Conservation (phyloP, 2,888 invertebrate species). For the Phyllotreta cruciferae region DNA sequence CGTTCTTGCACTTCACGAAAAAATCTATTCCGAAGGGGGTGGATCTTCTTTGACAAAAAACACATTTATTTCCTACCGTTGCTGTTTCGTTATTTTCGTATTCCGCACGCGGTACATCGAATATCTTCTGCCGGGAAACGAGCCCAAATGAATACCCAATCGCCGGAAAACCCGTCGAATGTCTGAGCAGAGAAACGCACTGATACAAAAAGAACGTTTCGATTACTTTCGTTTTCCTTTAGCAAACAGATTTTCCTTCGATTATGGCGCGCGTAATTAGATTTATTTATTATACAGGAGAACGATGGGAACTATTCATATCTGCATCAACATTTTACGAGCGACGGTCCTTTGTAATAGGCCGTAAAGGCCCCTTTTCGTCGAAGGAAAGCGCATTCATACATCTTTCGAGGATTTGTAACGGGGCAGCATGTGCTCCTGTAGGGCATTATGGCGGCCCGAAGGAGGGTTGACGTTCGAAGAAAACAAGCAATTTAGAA, state of each 20-base stretch:
- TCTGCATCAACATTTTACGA: constrained; percentile 30
- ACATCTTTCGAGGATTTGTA: constrained; percentile 36
- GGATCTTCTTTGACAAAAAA: background rate
- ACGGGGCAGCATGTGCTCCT: constrained; percentile 30
- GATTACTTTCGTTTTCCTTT: background rate
- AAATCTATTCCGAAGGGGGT: no score
- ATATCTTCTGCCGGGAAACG: constrained; percentile 5
- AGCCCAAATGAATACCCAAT: constrained; percentile 21
- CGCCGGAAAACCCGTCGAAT: constrained; percentile 14
- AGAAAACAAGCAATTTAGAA: constrained; percentile 9
- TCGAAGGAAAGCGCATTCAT: constrained; percentile 34
- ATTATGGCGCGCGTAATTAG: no score
- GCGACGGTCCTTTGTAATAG: constrained; percentile 25
- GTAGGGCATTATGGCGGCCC: constrained; percentile 35
- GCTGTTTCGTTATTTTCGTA: constrained; percentile 2
- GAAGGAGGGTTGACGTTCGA: constrained; percentile 15
- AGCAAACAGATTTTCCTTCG: no score
- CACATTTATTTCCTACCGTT: constrained; percentile 1
- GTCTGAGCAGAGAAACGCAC: constrained; percentile 12
- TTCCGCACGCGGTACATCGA: constrained; percentile 5
- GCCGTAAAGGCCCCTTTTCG: constrained; percentile 18
- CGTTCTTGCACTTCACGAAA: no score
- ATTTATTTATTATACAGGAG: no score
- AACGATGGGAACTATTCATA: constrained; percentile 20
- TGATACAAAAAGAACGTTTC: constrained; percentile 15